These are phyloP conservation scores for Linepithema humile DNA, from an alignment of 1,140 invertebrate species.

Conservation along the genomic window DNA sequence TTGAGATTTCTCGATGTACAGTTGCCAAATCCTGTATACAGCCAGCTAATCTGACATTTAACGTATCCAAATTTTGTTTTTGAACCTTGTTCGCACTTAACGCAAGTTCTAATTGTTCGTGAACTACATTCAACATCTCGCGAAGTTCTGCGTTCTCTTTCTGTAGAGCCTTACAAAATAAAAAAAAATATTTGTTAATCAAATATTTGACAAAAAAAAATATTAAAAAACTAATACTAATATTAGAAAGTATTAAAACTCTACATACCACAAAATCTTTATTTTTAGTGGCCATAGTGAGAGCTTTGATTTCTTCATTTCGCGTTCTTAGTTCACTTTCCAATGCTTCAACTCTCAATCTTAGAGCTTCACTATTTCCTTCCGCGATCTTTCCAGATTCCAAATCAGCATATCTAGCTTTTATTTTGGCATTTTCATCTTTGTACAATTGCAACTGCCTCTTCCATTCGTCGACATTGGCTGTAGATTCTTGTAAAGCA, in stretches of 20 bases:
- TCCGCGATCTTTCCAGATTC: slow-evolving; percentile 88
- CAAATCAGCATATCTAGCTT: slow-evolving; percentile 90
- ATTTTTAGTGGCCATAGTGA: slow-evolving; percentile 82
- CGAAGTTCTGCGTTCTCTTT: slow-evolving; percentile 91
- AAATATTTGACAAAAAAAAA: neutral
- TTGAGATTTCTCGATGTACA: slow-evolving; percentile 93
- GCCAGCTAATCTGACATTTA: slow-evolving; percentile 92
- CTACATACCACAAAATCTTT: slow-evolving; percentile 83
- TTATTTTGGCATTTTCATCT: slow-evolving; percentile 96
- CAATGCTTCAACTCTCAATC: slow-evolving; percentile 90
- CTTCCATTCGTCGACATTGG: slow-evolving; percentile 99
- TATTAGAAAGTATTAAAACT: neutral
- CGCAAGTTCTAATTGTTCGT: slow-evolving; percentile 93
- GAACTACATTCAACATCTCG: slow-evolving; percentile 89
- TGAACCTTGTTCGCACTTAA: slow-evolving; percentile 93
- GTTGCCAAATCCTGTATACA: slow-evolving; percentile 94
- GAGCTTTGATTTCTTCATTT: slow-evolving; percentile 90
- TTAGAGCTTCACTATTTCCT: slow-evolving; percentile 86
- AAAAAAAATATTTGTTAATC: slow-evolving; percentile 42
- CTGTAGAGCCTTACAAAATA: slow-evolving; percentile 85
- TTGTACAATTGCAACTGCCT: slow-evolving; percentile 97
- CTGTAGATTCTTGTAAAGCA: slow-evolving; percentile 98
- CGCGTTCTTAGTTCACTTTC: slow-evolving; percentile 91
- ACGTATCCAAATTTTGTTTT: slow-evolving; percentile 92
- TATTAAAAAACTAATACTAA: neutral